Base-by-base conservation (phyloP, 2,888 invertebrate species). In the Trisateles emortualis region DNA sequence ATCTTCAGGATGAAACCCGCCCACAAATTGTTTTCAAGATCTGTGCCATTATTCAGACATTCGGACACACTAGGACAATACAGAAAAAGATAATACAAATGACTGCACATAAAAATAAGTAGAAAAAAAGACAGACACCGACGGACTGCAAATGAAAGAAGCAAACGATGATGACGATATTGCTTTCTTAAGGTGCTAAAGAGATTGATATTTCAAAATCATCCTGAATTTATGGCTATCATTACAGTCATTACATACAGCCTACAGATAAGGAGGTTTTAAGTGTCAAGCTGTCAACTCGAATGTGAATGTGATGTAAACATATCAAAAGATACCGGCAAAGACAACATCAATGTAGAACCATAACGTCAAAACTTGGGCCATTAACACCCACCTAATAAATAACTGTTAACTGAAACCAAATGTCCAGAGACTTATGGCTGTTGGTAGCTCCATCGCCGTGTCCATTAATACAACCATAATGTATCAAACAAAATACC, bases 401-500 rank as follows among this genome's bases (percentile, higher is more conserved):
- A 65, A 63, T 59, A 70, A 62, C 43, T 32, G 54, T 59, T 63
- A 49, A 72, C 55, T 67, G 44, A 60, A 72, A 68, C 65, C 52
- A 76, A 72, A 74, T 71, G 61, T 72, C 65, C 52, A 65, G 74
- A 72, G 78, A 81, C 78, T 77, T 84, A 81, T 68, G 68, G 68
- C 60, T 65, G 70, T 65, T 67, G 64, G 70, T 60, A 66, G 73
- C 66, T 72, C 72, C 68, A 79, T 78, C 75, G 62, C 60, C 50
- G 65, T 62, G 50, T 75, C 83, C 86, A 87, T 88, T 87, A 87
- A 83, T 85, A 84, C 39, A 33, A 40, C n/a, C 35, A 40, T 84
- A 85, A 84, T 84, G 86, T 76, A 78, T 76, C 71, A 82, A 70
- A 73, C 79, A 82, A 82, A 84, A 84, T 79, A 72, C 75, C 69